These are phyloP conservation scores for Ericerus pela DNA, from an alignment of 1,140 invertebrate genomes.

Conservation along the genomic window DNA sequence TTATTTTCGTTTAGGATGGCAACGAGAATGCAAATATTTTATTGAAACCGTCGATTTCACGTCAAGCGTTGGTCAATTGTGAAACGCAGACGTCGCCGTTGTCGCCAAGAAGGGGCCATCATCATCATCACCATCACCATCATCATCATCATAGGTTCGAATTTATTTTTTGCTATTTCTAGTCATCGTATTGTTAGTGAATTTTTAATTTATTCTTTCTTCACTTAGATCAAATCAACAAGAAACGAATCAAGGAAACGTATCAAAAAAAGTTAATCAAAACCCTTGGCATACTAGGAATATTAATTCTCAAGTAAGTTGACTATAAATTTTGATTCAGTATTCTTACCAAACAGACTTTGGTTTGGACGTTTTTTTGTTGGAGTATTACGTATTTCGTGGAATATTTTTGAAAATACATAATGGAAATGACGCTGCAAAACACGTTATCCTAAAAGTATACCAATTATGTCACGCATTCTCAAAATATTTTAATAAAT, in stretches of 20 bases:
- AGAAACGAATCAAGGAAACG: conserved; percentile 10
- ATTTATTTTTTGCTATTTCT: background rate
- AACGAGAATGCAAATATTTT: conserved; percentile 4
- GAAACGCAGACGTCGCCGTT: conserved; percentile 39
- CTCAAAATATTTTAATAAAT: too few relatives aligned
- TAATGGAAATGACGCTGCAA: too few relatives aligned
- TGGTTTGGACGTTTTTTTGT: too few relatives aligned
- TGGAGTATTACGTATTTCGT: background rate
- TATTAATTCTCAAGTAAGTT: conserved; percentile 26
- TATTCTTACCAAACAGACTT: background rate
- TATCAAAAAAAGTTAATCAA: conserved; percentile 18
- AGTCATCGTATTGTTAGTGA: background rate
- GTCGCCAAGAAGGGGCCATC: conserved; percentile 34
- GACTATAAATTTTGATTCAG: background rate
- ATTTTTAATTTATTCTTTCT: background rate
- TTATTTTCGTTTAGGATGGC: too few relatives aligned
- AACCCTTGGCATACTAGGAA: conserved; percentile 29
- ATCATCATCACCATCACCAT: conserved; percentile 36
- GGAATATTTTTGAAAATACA: conserved; percentile 3
- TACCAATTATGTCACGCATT: too few relatives aligned
- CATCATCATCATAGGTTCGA: conserved; percentile 28
- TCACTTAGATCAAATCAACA: conserved; percentile 14
- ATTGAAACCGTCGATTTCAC: conserved; percentile 1
- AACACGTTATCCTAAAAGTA: too few relatives aligned
- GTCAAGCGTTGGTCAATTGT: conserved; percentile 16